Evolutionary conservation across 1,140 invertebrate species (phyloP), one percentile per base, ranked within the genome.

Genomic region (Lethocerus indicus): DNA sequence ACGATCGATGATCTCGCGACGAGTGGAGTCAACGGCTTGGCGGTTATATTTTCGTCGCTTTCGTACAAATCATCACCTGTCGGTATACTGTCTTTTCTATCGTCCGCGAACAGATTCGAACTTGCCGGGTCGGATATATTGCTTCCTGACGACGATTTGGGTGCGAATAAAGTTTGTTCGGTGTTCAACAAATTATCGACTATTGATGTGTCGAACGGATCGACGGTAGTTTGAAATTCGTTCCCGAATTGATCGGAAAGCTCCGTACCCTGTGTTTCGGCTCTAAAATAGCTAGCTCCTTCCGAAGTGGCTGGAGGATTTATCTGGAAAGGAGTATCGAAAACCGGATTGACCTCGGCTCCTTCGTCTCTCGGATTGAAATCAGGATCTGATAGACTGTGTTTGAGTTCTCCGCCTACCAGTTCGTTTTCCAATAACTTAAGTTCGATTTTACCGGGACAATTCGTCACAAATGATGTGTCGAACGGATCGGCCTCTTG

Each of bases 121-220:
- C n/a, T n/a, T n/a, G n/a, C n/a, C n/a, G n/a, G n/a, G n/a, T n/a
- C n/a, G n/a, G n/a, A n/a, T n/a, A n/a, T n/a, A n/a, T n/a, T n/a
- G n/a, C n/a, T n/a, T n/a, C n/a, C n/a, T n/a, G n/a, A n/a, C n/a
- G n/a, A n/a, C n/a, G n/a, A n/a, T n/a, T n/a, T n/a, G n/a, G n/a
- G n/a, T n/a, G n/a, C n/a, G n/a, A n/a, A n/a, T n/a, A n/a, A n/a
- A n/a, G n/a, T n/a, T n/a, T n/a, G n/a, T n/a, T n/a, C n/a, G n/a
- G n/a, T n/a, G n/a, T n/a, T n/a, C n/a, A n/a, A n/a, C n/a, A n/a
- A n/a, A n/a, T n/a, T n/a, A n/a, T n/a, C n/a, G n/a, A n/a, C n/a
- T 57, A 83, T 82, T 3, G 83, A 86, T 0, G 86, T 89, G 63
- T 89, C 84, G 61, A 89, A 88, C 0, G 85, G 85, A n/a, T n/a